Percentiles rank a stretch among this genome's conserved stretches.
phyloP scores from a whole-genome alignment of 1,140 invertebrate species.

The Cepaea nemoralis region DNA sequence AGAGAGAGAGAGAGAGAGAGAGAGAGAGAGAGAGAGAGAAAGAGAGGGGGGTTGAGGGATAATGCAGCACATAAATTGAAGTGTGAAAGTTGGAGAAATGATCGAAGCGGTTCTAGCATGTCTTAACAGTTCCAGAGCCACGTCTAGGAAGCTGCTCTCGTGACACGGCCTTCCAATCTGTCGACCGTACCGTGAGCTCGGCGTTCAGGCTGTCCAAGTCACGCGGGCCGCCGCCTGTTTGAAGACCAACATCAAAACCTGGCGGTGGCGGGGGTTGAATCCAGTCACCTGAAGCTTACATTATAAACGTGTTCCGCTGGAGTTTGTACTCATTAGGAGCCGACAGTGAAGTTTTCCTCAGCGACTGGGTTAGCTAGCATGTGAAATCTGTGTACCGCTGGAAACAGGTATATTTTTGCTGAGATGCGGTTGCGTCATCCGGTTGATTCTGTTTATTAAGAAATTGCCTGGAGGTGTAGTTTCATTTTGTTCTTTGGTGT shows the following conservation, averaged over 20 bases:
- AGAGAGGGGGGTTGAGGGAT: neutral
- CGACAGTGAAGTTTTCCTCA: neutral
- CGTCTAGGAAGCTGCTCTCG: neutral
- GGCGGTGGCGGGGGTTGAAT: neutral
- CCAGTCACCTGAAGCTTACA: neutral
- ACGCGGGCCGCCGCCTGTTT: neutral
- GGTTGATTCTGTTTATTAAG: too few relatives aligned
- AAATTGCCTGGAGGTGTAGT: too few relatives aligned
- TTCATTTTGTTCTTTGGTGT: too few relatives aligned
- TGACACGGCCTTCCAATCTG: neutral
- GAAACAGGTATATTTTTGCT: too few relatives aligned
- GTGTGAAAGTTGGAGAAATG: neutral
- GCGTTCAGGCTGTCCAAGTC: neutral
- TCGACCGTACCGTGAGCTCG: neutral
- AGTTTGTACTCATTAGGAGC: neutral
- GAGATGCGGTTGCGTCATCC: too few relatives aligned
- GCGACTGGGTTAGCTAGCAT: too few relatives aligned
- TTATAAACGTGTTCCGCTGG: neutral
- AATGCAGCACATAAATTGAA: neutral
- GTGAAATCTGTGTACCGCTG: too few relatives aligned
- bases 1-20: constrained; percentile 31
- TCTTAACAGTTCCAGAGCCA: neutral
- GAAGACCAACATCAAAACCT: neutral
- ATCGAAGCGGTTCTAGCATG: neutral
- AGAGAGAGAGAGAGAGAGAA: neutral